These are phyloP conservation scores for Bombus pascuorum DNA, from an alignment of 1,140 invertebrate species.

Conservation along the genomic window DNA sequence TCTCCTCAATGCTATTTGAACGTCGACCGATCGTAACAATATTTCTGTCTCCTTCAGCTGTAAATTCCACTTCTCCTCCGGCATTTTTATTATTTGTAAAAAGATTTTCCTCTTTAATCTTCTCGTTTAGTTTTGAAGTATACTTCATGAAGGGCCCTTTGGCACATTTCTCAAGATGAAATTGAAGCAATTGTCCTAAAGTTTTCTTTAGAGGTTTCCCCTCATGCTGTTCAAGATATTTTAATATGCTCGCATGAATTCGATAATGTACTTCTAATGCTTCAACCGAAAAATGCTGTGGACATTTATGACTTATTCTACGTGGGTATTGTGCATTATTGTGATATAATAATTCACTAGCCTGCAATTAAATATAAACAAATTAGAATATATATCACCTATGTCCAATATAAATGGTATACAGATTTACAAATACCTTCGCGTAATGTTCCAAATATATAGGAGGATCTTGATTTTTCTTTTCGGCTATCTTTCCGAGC, in stretches of 20 bases:
- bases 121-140: conserved; percentile 76
- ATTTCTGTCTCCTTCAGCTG: conserved; percentile 52
- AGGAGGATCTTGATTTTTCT: conserved; percentile 88
- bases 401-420: background rate
- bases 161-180: conserved; percentile 77
- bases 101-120: conserved; percentile 62
- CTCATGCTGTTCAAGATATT: conserved; percentile 89
- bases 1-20: conserved; percentile 71
- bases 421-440: conserved; percentile 81
- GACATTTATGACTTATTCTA: conserved; percentile 92
- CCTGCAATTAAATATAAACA: conserved; percentile 78
- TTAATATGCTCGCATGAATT: conserved; percentile 93
- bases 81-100: conserved; percentile 39
- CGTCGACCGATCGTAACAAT: conserved; percentile 47
- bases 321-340: conserved; percentile 93
- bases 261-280: conserved; percentile 93
- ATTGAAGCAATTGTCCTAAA: conserved; percentile 73
- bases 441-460: conserved; percentile 91
- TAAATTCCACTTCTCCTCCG: conserved; percentile 45
- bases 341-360: conserved; percentile 89
- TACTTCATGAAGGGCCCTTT: conserved; percentile 80
- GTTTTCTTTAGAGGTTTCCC: conserved; percentile 81
- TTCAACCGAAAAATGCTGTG: conserved; percentile 93
- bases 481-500: conserved; percentile 95
- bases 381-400: background rate